phyloP scores from a whole-genome alignment of 2,888 invertebrate species.

The Dicyrtomina minuta region DNA sequence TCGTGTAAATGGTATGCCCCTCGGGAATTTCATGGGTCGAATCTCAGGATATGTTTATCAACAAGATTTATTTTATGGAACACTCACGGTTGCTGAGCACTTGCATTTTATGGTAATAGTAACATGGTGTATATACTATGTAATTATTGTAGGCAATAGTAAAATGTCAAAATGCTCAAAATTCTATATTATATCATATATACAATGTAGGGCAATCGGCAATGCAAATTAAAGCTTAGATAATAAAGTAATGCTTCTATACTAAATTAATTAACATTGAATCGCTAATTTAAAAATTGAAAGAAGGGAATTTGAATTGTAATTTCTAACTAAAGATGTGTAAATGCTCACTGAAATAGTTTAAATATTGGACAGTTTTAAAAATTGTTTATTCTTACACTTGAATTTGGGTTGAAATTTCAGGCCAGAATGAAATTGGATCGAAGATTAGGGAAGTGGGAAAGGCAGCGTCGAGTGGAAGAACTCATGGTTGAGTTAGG shows the following conservation, averaged over 20 bases:
- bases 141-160: neutral
- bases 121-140: no score
- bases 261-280: no score
- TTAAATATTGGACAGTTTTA: neutral
- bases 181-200: neutral
- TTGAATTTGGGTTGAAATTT: slow-evolving; percentile 6
- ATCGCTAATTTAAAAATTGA: no score
- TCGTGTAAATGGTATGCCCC: slow-evolving; percentile 71
- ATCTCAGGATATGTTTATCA: slow-evolving; percentile 89
- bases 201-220: no score
- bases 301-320: no score
- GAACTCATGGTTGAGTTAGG: slow-evolving; percentile 72
- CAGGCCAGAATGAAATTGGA: slow-evolving; percentile 81
- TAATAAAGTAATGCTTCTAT: no score
- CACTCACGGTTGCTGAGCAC: slow-evolving; percentile 83
- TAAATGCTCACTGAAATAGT: no score
- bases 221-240: no score
- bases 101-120: slow-evolving; percentile 81
- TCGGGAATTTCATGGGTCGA: slow-evolving; percentile 73
- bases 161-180: neutral
- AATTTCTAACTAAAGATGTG: no score
- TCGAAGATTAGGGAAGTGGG: slow-evolving; percentile 63
- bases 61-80: slow-evolving; percentile 83
- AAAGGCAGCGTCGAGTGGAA: slow-evolving; percentile 68
- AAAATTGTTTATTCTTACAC: neutral